Evolutionary conservation across 30 jellyfish, hydroid and myxozoan species (phyloP), one percentile per base, ranked within the genome.

Genomic region (Aurelia sp.): DNA sequence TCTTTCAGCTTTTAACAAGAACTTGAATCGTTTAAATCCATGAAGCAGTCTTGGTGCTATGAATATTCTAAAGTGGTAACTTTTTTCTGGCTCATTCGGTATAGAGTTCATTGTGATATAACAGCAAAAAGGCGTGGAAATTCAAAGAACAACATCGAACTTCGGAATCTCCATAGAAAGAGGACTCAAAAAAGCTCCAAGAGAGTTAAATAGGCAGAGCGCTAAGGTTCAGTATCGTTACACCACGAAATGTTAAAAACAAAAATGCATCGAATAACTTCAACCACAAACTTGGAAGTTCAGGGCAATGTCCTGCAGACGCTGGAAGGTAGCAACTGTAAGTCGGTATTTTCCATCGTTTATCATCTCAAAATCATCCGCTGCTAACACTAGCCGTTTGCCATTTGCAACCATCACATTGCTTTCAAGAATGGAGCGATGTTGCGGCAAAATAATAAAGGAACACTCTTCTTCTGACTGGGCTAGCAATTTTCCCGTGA

Each of bases 401-500:
- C 75, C 75, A 22, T 21, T 9, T 5, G 30, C 53, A 9, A 50
- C 76, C 59, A 75, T 55, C 11, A 50, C 55, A 30, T 48, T 48
- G 58, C 61, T n/a, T 55, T 75, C 87, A 75, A 50, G 20, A 20
- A 55, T 48, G 5, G 27, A n/a, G 55, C 87, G 55, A 75, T 21
- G 76, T 62, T 48, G 87, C 10, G 58, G 52, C 79, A 67, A 40
- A 9, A 40, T 67, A 17, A 67, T 40, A 12, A 67, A 40, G 4
- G 58, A 24, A 24, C 68, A 19, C 58, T 75, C 76, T n/a, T 57
- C 76, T 55, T 50, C 87, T 50, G 87, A n/a, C 59, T 75, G 87
- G 76, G 76, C 59, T 10, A 75, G 76, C 87, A 78, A 75, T 75
- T 55, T 75, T 75, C 87, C 87, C 20, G 30, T 21, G 55, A 75